Conservation (phyloP, 2,888 invertebrate genomes). For the Pseudeuparius sepicola region DNA sequence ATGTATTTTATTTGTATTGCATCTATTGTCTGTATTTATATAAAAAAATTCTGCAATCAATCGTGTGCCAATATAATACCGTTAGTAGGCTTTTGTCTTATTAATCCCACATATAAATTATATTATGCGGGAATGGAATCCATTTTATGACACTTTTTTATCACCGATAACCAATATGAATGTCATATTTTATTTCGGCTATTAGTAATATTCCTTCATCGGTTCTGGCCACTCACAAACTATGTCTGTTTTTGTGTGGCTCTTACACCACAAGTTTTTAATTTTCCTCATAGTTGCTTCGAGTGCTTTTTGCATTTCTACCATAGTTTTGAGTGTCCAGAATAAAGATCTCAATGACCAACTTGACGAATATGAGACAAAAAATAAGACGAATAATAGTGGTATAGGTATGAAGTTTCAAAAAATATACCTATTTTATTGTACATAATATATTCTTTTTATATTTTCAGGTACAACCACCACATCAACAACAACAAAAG, state of each 20-base stretch:
- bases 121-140: too few species aligned
- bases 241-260: slow-evolving; percentile 24
- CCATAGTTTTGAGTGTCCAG: slow-evolving; percentile 43
- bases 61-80: too few species aligned
- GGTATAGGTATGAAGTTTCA: slow-evolving; percentile 4
- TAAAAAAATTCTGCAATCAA: too few species aligned
- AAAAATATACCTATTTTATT: too few species aligned
- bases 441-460: neutral
- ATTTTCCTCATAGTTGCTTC: slow-evolving; percentile 34
- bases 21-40: too few species aligned
- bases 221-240: slow-evolving; percentile 4
- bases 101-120: too few species aligned
- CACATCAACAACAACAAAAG: slow-evolving; percentile 13
- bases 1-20: too few species aligned
- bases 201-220: too few species aligned
- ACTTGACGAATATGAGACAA: slow-evolving; percentile 21
- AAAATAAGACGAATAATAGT: slow-evolving; percentile 19
- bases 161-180: too few species aligned
- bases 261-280: slow-evolving; percentile 35
- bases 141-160: too few species aligned
- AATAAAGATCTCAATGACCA: slow-evolving; percentile 31
- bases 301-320: slow-evolving; percentile 43
- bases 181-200: too few species aligned
- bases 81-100: too few species aligned
- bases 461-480: slow-evolving; percentile 6